Evolutionary conservation across 1,140 invertebrate species (phyloP).

Genomic region (Uloborus diversus): DNA sequence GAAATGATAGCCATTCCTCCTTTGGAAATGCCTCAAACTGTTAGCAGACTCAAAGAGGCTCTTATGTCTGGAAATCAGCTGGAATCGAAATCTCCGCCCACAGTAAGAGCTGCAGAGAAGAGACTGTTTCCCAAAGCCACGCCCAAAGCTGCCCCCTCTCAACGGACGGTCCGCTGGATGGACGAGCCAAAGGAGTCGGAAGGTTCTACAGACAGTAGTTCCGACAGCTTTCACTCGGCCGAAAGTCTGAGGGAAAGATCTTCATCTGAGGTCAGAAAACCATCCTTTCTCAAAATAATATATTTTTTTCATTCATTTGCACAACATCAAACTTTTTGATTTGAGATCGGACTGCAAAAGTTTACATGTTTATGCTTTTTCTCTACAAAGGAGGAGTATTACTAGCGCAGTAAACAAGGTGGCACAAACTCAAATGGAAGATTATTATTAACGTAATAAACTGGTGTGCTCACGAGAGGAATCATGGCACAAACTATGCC

Average conservation of each 20-base stretch:
- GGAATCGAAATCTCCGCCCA: not conserved
- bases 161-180: conserved; percentile 29
- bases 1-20: conserved; percentile 3
- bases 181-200: conserved; percentile 13
- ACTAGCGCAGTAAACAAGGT: too few relatives aligned
- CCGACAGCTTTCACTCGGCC: conserved; percentile 34
- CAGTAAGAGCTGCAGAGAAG: not conserved
- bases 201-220: conserved; percentile 31
- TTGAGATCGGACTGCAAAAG: not conserved
- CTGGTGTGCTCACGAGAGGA: too few relatives aligned
- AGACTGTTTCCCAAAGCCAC: not conserved
- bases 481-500: too few relatives aligned
- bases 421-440: too few relatives aligned
- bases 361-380: not conserved
- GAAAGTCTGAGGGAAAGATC: conserved; percentile 30
- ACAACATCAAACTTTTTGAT: too few relatives aligned
- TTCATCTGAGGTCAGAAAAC: conserved; percentile 27
- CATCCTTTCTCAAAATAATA: too few relatives aligned
- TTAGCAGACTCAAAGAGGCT: conserved; percentile 21
- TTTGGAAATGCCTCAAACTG: conserved; percentile 28
- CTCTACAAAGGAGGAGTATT: too few relatives aligned
- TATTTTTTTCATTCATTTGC: too few relatives aligned
- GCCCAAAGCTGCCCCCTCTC: not conserved
- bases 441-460: too few relatives aligned
- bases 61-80: not conserved